These are phyloP conservation scores for human (Homo sapiens) DNA, from an alignment of 2,113 vertebrate genomes.

Conservation along the genomic window GRCh38 chr7:77200001-77200500, in stretches of 20 bases:
- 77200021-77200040: not conserved
- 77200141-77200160: not conserved
- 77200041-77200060: not conserved
- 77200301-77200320: not conserved
- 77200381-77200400: not conserved
- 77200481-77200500: not conserved
- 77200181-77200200: not conserved
- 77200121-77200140: not conserved
- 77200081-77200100: not conserved
- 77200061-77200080: not conserved
- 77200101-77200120: not conserved
- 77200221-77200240: not conserved
- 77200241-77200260: not conserved
- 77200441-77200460: not conserved
- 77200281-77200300: not conserved
- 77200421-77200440: not conserved
- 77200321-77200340: not conserved
- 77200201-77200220: not conserved
- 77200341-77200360: not conserved
- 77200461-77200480: not conserved
- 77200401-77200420: not conserved
- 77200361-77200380: not conserved
- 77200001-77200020: not conserved
- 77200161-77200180: not conserved
- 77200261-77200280: not conserved